A percentile compares a stretch with the other conserved stretches of the same genome.
Conservation (phyloP, 2,113 vertebrate species). For the Eira barbara region DNA sequence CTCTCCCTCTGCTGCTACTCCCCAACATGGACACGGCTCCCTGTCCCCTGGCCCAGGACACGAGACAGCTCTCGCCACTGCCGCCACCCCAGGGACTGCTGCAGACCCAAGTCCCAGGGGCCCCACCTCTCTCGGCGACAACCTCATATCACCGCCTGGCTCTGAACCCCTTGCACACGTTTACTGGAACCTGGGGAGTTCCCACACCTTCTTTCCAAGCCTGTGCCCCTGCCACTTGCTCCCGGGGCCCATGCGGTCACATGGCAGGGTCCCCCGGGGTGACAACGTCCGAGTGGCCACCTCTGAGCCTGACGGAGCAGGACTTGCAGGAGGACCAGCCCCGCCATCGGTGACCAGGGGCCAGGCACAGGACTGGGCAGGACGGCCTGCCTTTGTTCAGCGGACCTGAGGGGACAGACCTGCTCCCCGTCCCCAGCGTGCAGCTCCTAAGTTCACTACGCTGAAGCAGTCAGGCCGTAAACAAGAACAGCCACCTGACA, state of each 20-base stretch:
- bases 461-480: rapidly evolving
- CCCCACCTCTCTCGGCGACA: not conserved
- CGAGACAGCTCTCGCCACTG: not conserved
- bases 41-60: rapidly evolving
- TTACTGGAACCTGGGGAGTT: not conserved
- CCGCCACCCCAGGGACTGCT: rapidly evolving
- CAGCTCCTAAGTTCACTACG: not conserved
- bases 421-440: rapidly evolving
- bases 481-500: rapidly evolving
- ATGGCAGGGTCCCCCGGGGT: rapidly evolving
- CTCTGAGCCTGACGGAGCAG: not conserved
- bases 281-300: rapidly evolving
- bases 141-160: not conserved
- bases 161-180: too few relatives aligned
- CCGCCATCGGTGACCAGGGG: rapidly evolving
- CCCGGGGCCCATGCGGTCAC: not conserved
- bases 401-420: not conserved
- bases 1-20: not conserved
- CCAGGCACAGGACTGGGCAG: not conserved
- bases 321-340: not conserved
- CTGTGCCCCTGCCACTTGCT: rapidly evolving
- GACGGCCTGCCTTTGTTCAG: not conserved
- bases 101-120: not conserved
- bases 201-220: too few relatives aligned
- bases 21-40: not conserved